Percentiles rank a stretch among this genome's conserved stretches.
These are phyloP conservation scores for Sceloporus undulatus DNA, from an alignment of 2,113 vertebrate species.

Conservation along the genomic window DNA sequence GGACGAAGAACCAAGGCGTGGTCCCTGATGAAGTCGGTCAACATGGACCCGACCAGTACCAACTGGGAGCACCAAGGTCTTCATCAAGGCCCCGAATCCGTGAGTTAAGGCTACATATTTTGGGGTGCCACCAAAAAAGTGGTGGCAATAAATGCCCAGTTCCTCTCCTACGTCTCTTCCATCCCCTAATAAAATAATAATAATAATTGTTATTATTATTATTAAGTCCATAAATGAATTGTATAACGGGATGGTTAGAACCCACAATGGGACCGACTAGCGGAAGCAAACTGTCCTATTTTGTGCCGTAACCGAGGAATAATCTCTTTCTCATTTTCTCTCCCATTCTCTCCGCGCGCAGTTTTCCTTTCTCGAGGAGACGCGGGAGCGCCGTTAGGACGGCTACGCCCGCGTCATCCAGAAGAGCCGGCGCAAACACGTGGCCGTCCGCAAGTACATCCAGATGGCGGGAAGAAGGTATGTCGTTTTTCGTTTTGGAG, in stretches of 20 bases:
- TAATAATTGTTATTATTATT: no score
- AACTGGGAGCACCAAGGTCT: constrained; percentile 84
- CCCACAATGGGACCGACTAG: no score
- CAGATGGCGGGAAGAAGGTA: constrained; percentile 88
- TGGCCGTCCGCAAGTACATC: constrained; percentile 85
- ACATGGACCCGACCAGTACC: constrained; percentile 89
- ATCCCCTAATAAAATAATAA: no score
- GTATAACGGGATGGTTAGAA: no score
- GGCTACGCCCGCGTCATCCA: constrained; percentile 86
- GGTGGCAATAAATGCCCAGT: no score
- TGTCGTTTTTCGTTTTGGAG: no score
- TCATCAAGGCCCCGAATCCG: constrained; percentile 88
- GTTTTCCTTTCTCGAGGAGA: constrained; percentile 83
- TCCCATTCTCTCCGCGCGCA: constrained; percentile 10
- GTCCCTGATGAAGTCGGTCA: constrained; percentile 81
- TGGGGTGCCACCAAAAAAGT: no score
- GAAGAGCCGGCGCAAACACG: constrained; percentile 86
- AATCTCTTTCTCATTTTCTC: neutral
- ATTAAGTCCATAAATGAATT: no score
- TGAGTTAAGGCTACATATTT: constrained; percentile 50
- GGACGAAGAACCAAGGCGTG: constrained; percentile 81
- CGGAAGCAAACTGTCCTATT: no score
- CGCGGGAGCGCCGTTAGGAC: constrained; percentile 82
- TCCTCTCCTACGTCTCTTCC: no score
- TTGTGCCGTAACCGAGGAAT: no score